These are phyloP conservation scores for Chaetophractus vellerosus DNA, from an alignment of 2,797 vertebrate species.

Conservation along the genomic window DNA sequence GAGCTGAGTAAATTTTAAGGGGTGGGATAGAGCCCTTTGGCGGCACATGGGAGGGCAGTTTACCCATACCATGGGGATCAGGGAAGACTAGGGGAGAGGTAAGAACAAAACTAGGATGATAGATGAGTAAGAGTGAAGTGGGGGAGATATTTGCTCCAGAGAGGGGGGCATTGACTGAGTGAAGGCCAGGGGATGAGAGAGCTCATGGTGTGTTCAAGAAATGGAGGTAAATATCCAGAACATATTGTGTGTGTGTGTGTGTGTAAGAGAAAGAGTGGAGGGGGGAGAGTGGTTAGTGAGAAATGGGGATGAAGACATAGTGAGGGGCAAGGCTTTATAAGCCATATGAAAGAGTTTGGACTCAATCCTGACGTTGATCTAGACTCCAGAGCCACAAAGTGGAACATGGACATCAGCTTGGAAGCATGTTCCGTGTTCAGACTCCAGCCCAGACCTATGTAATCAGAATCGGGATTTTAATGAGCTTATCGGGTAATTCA, in stretches of 20 bases:
- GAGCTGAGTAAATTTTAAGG: background rate
- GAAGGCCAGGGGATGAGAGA: background rate
- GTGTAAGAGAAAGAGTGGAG: no score
- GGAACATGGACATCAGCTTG: background rate
- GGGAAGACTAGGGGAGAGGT: background rate
- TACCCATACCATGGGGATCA: background rate
- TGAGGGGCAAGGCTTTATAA: background rate
- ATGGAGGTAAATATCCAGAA: background rate
- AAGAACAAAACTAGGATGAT: background rate
- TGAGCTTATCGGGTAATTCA: background rate
- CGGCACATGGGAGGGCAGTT: background rate
- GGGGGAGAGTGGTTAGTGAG: background rate
- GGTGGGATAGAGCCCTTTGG: background rate
- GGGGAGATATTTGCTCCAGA: background rate
- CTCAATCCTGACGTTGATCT: background rate
- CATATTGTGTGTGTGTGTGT: background rate
- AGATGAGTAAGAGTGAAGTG: background rate
- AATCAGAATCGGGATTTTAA: background rate
- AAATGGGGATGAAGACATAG: background rate
- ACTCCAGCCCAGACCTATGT: background rate
- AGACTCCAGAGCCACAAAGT: background rate
- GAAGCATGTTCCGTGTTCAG: background rate
- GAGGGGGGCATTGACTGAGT: background rate
- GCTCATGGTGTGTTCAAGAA: background rate
- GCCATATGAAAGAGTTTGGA: background rate